These are phyloP conservation scores for Atopsyche davidsoni DNA, from an alignment of 1,140 invertebrate genomes.

Conservation along the genomic window DNA sequence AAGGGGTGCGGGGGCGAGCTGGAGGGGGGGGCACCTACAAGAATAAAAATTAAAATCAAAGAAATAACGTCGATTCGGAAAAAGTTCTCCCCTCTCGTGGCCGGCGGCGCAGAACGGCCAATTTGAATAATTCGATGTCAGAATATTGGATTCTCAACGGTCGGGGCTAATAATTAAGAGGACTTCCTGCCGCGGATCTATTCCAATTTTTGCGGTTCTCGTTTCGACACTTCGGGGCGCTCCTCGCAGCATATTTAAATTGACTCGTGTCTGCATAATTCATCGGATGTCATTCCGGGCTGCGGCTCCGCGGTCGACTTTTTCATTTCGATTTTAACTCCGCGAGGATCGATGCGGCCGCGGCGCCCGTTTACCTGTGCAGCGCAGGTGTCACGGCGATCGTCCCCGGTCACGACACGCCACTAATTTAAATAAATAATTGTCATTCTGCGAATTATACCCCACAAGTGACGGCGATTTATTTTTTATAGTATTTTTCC, in stretches of 20 bases:
- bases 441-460: constrained; percentile 11
- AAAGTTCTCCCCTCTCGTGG: constrained; percentile 2
- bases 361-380: constrained; percentile 8
- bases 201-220: constrained; percentile 16
- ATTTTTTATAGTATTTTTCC: constrained; percentile 13
- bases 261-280: constrained; percentile 31
- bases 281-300: constrained; percentile 25
- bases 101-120: constrained; percentile 21
- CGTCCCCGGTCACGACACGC: constrained; percentile 9
- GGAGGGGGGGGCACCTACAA: constrained; percentile 13
- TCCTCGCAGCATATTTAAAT: constrained; percentile 26
- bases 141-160: constrained; percentile 27
- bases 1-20: constrained; percentile 13
- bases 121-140: constrained; percentile 27
- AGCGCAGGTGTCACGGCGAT: constrained; percentile 12
- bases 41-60: constrained; percentile 31
- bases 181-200: constrained; percentile 18
- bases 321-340: constrained; percentile 23
- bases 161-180: constrained; percentile 28
- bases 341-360: constrained; percentile 4
- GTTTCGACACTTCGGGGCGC: constrained; percentile 8
- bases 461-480: constrained; percentile 3
- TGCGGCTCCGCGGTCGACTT: constrained; percentile 17
- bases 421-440: constrained; percentile 21
- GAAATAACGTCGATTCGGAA: constrained; percentile 26